A percentile compares a stretch with the other conserved stretches of the same genome.
Evolutionary conservation across 2,113 vertebrate species (phyloP).

Genomic region (Halichoerus grypus): DNA sequence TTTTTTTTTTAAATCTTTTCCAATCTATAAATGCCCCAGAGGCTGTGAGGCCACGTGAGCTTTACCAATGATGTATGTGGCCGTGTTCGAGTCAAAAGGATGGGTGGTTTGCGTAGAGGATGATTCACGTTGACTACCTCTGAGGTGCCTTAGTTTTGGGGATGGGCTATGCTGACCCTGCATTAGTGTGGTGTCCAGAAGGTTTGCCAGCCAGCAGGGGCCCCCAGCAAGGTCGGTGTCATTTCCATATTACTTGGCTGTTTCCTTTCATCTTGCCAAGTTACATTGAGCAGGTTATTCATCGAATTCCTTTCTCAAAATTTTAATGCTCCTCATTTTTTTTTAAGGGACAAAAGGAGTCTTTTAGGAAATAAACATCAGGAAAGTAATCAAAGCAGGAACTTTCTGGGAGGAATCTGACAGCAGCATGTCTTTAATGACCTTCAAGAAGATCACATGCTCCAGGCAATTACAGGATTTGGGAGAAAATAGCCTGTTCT

Average conservation of each 20-base stretch:
- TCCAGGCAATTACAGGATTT: slow-evolving; percentile 70
- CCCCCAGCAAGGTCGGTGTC: neutral
- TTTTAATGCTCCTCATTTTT: neutral
- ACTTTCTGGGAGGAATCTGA: slow-evolving; percentile 64
- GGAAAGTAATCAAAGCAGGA: slow-evolving; percentile 58
- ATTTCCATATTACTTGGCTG: neutral
- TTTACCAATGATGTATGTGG: neutral
- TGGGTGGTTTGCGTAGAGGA: neutral
- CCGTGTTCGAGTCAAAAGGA: neutral
- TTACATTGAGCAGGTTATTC: neutral
- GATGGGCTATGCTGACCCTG: neutral
- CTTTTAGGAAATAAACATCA: slow-evolving; percentile 69
- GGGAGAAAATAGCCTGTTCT: slow-evolving; percentile 62
- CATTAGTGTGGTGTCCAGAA: neutral
- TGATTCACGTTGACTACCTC: neutral
- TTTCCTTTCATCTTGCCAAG: slow-evolving; percentile 35
- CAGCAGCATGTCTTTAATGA: slow-evolving; percentile 42
- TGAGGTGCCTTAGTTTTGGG: neutral
- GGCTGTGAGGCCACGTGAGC: neutral
- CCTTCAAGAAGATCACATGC: slow-evolving; percentile 45
- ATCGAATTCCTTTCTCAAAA: slow-evolving; percentile 37
- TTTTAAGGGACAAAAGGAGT: slow-evolving; percentile 2
- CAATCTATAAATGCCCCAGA: neutral
- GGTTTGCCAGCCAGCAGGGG: neutral
- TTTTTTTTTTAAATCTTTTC: neutral